Percentiles rank a stretch among this genome's conserved stretches.
Conservation (phyloP, 2,888 invertebrate genomes). For the Aleiodes testaceus region DNA sequence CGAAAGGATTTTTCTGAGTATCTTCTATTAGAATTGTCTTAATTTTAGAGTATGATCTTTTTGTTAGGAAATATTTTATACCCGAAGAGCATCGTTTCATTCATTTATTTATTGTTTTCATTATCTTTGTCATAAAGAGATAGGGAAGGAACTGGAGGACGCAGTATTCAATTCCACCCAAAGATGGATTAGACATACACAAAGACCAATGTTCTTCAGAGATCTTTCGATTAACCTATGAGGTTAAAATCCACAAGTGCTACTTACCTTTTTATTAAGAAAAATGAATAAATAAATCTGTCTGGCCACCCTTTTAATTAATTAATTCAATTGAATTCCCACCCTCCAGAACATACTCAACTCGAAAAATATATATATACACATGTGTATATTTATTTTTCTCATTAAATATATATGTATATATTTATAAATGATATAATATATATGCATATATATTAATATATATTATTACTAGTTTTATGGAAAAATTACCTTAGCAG, state of each 20-base stretch:
- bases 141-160: no score
- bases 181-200: neutral
- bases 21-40: no score
- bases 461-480: slow-evolving; percentile 24
- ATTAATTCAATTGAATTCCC: neutral
- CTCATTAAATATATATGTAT: neutral
- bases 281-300: neutral
- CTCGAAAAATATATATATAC: neutral
- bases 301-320: neutral
- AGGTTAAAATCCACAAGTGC: neutral
- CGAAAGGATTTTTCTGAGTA: no score
- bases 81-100: no score
- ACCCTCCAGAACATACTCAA: neutral
- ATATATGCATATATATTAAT: neutral
- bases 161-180: neutral
- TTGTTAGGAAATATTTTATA: no score
- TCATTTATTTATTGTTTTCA: no score
- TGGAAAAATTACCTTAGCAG: slow-evolving; percentile 65
- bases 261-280: slow-evolving; percentile 4
- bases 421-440: neutral
- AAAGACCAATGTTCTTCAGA: neutral
- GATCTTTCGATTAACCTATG: neutral
- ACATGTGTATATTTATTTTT: no score
- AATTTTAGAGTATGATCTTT: no score
- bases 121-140: no score